Evolutionary conservation across 92 coral and sea anemone genomes (phyloP), one percentile per base, ranked within the genome.

Genomic region (Paramuricea clavata): DNA sequence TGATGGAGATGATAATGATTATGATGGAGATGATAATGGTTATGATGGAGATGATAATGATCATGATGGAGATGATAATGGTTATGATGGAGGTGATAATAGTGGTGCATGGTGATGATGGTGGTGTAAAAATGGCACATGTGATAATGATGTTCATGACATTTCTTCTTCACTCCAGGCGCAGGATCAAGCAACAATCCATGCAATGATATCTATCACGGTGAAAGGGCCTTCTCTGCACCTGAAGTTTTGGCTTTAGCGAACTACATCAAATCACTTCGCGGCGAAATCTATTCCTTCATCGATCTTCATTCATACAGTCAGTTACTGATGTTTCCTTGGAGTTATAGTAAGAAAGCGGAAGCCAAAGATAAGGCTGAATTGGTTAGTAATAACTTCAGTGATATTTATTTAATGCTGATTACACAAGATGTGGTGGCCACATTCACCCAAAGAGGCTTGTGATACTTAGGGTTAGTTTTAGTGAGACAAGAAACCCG

Each of bases 251-350:
- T 79, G n/a, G 88, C 85, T 60, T 85, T 95, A 11, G 89, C 91
- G 6, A 78, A 41, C 0, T 93, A 87, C 70, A 92, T 95, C 27
- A 75, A 84, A 69, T 68, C 92, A 13, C 87, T 90, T 32, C 72
- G 81, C 2, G 16, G 74, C 25, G 79, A 82, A 23, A 49, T 94
- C 56, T 88, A 80, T 34, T 90, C 83, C 2, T 94, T 88, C 71
- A 76, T 92, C 2, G 98, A 94, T 15, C 72, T 94, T 17, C 98
- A 94, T 83, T 94, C 98, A 1, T 94, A 94, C 42, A 86, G 98
- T 31, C 94, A 94, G 74, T 83, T 94, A 82, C 80, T 91, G 88
- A 88, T 92, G 92, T 88, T 87, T 76, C 98, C 98, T 15, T 94
- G 95, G 95, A 95, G 98, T 52, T 89, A 90, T 39, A 92, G 91